These are phyloP conservation scores for Hemicordylus capensis DNA, from an alignment of 2,113 vertebrate genomes.

Conservation along the genomic window DNA sequence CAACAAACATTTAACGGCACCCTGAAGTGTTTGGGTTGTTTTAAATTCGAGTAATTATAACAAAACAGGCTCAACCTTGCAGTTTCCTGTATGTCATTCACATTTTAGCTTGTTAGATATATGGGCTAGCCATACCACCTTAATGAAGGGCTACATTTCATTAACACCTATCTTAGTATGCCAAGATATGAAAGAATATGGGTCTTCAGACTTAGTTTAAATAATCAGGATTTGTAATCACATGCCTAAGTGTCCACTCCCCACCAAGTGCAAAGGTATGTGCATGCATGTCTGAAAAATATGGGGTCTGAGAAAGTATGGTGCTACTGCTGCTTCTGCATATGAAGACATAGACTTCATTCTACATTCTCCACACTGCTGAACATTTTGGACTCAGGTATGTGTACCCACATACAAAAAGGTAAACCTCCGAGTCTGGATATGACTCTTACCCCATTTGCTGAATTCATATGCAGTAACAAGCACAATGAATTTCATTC, in stretches of 20 bases:
- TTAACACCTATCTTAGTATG: background rate
- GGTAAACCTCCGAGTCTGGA: too few relatives aligned
- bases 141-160: conserved; percentile 1
- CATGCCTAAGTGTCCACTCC: background rate
- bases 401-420: too few relatives aligned
- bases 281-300: background rate
- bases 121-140: background rate
- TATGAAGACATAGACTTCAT: background rate
- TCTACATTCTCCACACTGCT: too few relatives aligned
- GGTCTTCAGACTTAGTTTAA: background rate
- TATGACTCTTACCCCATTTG: too few relatives aligned
- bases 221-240: too few relatives aligned
- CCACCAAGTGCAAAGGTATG: background rate
- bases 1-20: background rate
- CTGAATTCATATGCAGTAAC: too few relatives aligned
- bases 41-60: background rate
- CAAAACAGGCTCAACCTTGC: background rate
- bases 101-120: background rate
- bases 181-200: background rate
- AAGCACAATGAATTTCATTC: too few relatives aligned
- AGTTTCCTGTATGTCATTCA: background rate
- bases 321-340: background rate
- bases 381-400: background rate
- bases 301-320: background rate
- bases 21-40: background rate